These are phyloP conservation scores for Microplitis manilae DNA, from an alignment of 2,888 invertebrate species.

Conservation along the genomic window DNA sequence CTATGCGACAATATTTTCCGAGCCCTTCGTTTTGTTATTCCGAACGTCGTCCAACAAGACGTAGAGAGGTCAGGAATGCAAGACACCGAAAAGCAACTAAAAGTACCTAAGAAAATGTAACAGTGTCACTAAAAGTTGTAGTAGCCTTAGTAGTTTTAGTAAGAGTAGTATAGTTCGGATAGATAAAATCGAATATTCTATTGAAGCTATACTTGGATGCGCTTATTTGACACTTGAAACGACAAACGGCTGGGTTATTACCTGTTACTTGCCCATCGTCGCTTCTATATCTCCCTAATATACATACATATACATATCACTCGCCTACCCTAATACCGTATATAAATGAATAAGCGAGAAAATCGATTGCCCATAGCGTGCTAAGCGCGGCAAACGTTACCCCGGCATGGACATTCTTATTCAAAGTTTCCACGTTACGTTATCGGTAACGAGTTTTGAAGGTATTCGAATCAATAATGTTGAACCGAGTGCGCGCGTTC, in stretches of 20 bases:
- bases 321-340: conserved; percentile 10
- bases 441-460: conserved; percentile 51
- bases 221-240: conserved; percentile 68
- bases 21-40: conserved; percentile 44
- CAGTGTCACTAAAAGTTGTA: conserved; percentile 24
- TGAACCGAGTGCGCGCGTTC: conserved; percentile 28
- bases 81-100: conserved; percentile 22
- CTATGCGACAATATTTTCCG: conserved; percentile 21
- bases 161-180: not conserved
- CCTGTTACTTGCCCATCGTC: conserved; percentile 53
- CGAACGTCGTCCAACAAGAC: conserved; percentile 41
- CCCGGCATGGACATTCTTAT: conserved; percentile 51
- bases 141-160: conserved; percentile 17
- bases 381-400: conserved; percentile 41
- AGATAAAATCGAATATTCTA: not conserved
- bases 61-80: conserved; percentile 42
- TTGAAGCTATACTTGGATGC: conserved; percentile 54
- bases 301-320: conserved; percentile 26
- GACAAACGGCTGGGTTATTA: conserved; percentile 69
- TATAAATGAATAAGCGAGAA: conserved; percentile 25
- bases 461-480: conserved; percentile 50
- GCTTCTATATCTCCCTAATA: conserved; percentile 18
- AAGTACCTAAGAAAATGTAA: conserved; percentile 36
- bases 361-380: conserved; percentile 40
- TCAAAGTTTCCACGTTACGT: conserved; percentile 49